These are phyloP conservation scores for Ormyrus pomaceus DNA, from an alignment of 2,888 invertebrate genomes.

Conservation along the genomic window DNA sequence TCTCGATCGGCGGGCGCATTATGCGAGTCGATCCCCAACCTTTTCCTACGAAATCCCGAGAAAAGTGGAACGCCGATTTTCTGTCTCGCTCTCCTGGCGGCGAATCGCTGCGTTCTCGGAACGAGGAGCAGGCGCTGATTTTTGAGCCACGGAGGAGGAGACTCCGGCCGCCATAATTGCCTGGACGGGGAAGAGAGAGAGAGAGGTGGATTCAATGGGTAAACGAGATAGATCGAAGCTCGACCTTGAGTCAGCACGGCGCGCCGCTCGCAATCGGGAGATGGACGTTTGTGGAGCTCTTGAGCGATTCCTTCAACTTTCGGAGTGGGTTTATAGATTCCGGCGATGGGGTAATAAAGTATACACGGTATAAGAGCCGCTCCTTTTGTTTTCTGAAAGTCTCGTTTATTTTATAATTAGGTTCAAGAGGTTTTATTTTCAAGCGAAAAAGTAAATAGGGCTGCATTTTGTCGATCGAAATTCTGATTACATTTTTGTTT, in stretches of 20 bases:
- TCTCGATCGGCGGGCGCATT: slow-evolving; percentile 45
- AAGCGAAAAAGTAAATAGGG: not conserved
- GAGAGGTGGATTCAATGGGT: slow-evolving; percentile 30
- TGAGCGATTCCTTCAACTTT: slow-evolving; percentile 11
- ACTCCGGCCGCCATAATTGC: slow-evolving; percentile 54
- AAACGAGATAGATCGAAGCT: slow-evolving; percentile 47
- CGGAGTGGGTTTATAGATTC: not conserved
- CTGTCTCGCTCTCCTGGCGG: not conserved
- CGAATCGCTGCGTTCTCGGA: slow-evolving; percentile 47
- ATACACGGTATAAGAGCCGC: too few species aligned
- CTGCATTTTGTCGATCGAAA: too few species aligned
- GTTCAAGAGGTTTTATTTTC: not conserved
- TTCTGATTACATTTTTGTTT: too few species aligned
- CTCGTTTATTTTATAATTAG: too few species aligned
- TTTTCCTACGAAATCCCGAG: slow-evolving; percentile 48
- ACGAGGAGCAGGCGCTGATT: not conserved
- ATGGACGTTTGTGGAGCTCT: slow-evolving; percentile 36
- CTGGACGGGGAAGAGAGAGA: not conserved
- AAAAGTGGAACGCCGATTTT: slow-evolving; percentile 50
- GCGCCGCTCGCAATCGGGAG: slow-evolving; percentile 9
- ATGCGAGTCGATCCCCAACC: slow-evolving; percentile 13
- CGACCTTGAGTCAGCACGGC: slow-evolving; percentile 8
- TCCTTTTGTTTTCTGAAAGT: too few species aligned
- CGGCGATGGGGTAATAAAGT: not conserved
- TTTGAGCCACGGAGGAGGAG: slow-evolving; percentile 38